Evolutionary conservation across 1,140 invertebrate genomes (phyloP).

Genomic region (Cyclargus thomasi): DNA sequence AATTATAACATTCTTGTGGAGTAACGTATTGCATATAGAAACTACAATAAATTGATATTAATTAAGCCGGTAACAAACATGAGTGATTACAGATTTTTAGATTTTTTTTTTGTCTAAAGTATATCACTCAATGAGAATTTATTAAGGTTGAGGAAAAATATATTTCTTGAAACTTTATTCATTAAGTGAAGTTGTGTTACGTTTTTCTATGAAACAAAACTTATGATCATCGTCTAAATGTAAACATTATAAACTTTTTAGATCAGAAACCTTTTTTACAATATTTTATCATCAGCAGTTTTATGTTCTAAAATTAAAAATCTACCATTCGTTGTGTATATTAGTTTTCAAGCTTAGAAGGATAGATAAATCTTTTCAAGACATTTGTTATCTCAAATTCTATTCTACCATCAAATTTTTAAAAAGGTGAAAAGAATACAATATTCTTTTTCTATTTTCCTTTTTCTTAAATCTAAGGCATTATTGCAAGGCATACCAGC

Average conservation of each 20-base stretch:
- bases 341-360: background rate
- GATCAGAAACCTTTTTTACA: background rate
- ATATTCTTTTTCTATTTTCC: constrained; percentile 16
- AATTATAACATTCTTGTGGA: constrained; percentile 30
- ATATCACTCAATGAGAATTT: no score
- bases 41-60: constrained; percentile 18
- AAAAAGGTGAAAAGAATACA: background rate
- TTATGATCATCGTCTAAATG: background rate
- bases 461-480: constrained; percentile 16
- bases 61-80: no score
- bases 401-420: background rate
- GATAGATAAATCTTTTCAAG: background rate
- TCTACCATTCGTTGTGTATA: background rate
- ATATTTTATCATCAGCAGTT: background rate
- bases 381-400: background rate
- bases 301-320: background rate
- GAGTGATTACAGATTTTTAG: no score
- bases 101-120: no score
- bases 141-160: no score
- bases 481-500: constrained; percentile 11
- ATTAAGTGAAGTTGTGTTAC: background rate
- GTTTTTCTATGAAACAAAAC: constrained; percentile 14
- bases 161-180: no score
- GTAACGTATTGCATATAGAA: constrained; percentile 33
- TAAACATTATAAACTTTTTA: background rate